A percentile compares a stretch with the other conserved stretches of the same genome.
Conservation (phyloP, 2,888 invertebrate genomes). For the Amphimallon solstitiale region DNA sequence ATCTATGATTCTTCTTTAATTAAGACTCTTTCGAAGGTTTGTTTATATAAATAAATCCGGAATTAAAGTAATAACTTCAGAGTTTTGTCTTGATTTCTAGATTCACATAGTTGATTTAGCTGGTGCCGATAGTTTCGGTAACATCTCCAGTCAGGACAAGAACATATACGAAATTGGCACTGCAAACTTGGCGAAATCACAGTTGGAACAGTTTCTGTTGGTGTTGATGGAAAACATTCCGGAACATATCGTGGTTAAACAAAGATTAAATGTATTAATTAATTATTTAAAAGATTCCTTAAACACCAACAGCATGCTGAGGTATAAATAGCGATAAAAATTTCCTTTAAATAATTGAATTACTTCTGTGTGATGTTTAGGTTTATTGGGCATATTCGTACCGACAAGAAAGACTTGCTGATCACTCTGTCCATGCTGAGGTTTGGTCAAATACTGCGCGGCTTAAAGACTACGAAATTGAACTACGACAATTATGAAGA, state of each 20-base stretch:
- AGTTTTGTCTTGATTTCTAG: constrained; percentile 49
- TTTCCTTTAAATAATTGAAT: background rate
- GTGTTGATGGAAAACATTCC: constrained; percentile 48
- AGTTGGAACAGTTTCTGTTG: constrained; percentile 60
- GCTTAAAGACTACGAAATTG: constrained; percentile 51
- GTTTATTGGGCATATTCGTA: constrained; percentile 61
- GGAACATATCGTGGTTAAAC: constrained; percentile 48
- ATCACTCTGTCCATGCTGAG: constrained; percentile 61
- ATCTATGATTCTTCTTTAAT: constrained; percentile 50
- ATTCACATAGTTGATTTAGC: constrained; percentile 63
- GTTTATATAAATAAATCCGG: constrained; percentile 22
- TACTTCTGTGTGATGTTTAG: constrained; percentile 48
- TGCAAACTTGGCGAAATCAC: constrained; percentile 61
- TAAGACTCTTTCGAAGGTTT: constrained; percentile 52
- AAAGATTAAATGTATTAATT: constrained; percentile 58
- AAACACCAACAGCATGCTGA: constrained; percentile 55
- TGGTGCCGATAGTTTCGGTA: constrained; percentile 59
- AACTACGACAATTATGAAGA: constrained; percentile 46
- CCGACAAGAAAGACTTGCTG: constrained; percentile 54
- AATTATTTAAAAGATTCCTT: constrained; percentile 59
- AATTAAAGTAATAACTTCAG: background rate
- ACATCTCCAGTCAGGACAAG: constrained; percentile 54
- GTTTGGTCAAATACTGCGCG: constrained; percentile 57
- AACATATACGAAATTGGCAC: constrained; percentile 55
- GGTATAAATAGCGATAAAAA: constrained; percentile 49